Evolutionary conservation across 1,140 invertebrate species (phyloP).

Genomic region (Aphis craccivora): DNA sequence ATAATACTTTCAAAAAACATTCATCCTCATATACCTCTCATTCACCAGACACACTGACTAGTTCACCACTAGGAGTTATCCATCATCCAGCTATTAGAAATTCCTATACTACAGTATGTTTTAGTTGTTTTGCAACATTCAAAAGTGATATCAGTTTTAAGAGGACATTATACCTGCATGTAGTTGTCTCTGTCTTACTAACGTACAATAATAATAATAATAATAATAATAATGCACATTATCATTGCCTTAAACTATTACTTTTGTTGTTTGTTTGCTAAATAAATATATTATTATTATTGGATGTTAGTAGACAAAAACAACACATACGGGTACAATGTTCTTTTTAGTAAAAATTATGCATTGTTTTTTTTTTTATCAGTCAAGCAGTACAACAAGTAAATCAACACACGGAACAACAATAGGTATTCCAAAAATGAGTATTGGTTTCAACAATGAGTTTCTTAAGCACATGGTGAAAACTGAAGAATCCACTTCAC

Average conservation of each 20-base stretch:
- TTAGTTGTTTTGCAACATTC: background rate
- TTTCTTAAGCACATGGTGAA: constrained; percentile 57
- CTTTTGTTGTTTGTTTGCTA: too few species aligned
- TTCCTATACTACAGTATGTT: constrained; percentile 39
- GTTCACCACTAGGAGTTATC: constrained; percentile 34
- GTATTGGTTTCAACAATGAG: constrained; percentile 50
- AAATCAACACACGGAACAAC: background rate
- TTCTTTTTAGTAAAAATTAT: background rate
- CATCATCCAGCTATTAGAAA: constrained; percentile 44
- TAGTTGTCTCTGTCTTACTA: too few species aligned
- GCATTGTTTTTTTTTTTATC: background rate
- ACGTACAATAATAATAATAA: too few species aligned
- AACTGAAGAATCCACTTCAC: constrained; percentile 45
- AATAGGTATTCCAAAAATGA: constrained; percentile 52
- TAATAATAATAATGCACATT: too few species aligned
- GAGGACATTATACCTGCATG: too few species aligned
- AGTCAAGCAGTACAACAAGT: constrained; percentile 21
- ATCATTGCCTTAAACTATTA: too few species aligned
- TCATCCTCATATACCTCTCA: constrained; percentile 4
- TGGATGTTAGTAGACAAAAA: too few species aligned
- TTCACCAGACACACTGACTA: background rate
- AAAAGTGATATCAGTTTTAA: background rate
- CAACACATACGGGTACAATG: too few species aligned
- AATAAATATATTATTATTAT: too few species aligned
- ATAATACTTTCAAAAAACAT: constrained; percentile 34